Base-by-base conservation (phyloP, 2,888 invertebrate genomes). In the Creontiades dilutus region DNA sequence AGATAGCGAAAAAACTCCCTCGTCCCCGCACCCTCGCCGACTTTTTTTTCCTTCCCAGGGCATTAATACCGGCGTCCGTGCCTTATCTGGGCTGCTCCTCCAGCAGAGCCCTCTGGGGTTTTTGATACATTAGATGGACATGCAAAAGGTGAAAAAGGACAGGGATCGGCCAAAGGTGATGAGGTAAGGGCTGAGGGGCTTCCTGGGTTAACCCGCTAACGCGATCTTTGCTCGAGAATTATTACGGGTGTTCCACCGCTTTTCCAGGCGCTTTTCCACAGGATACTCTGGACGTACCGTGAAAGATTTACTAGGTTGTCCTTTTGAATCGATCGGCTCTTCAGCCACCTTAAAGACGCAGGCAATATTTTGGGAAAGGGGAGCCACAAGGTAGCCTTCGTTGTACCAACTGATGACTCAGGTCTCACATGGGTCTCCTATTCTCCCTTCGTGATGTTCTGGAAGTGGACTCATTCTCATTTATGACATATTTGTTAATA, bases 101-200 rank as follows among this genome's bases (percentile, higher is more conserved):
- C 78, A 37, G 78, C 46, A 78, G 78, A 16, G 78, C 47, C 78
- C 46, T 78, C 13, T 14, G n/a, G 37, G 37, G 47, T 19, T 37
- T 78, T 78, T 78, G 78, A 78, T 78, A 78, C 78, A 78, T 78
- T 78, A 46, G 78, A 78, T 78, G 78, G 78, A 78, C 78, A 78
- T 78, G 78, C 78, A 78, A 78, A 78, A 78, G 78, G 78, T 78
- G 28, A 46, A 78, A 78, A 78, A 46, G 28, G 76, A 61, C n/a
- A 61, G 68, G 19, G 57, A 68, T 68, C 19, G 68, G 23, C 68
- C 68, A 11, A 68, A 78, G 78, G 78, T 47, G 78, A 28, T 37
- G 47, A 46, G n/a, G 16, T 37, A 16, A 46, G 78, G 76, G 76
- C 16, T 12, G 27, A 27, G 5, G 28, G n/a, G n/a, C 28, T n/a